Base-by-base conservation (phyloP, 2,113 vertebrate genomes). In the Guaruba guarouba region DNA sequence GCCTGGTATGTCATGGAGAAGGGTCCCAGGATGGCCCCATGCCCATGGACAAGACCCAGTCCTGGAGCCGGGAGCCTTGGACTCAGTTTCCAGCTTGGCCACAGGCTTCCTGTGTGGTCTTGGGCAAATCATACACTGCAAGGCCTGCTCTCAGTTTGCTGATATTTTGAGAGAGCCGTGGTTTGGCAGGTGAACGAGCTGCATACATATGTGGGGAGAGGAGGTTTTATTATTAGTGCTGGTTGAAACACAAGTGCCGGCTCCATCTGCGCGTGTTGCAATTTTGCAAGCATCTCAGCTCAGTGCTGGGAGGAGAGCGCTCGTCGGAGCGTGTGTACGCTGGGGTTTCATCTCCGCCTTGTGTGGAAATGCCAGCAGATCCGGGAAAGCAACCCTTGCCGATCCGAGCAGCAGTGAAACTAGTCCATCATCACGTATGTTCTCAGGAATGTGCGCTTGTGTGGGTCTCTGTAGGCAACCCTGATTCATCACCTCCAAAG, bases 401-500 rank as follows among this genome's bases (percentile, higher is more conserved):
- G 52, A 74, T 89, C 59, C 4, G 16, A 86, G 83, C 61, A 22
- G 84, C 87, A 11, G 14, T 76, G 94, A 92, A 95, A 48, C 49
- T 8, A 84, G 79, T 93, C 94, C 93, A 73, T 96, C 96, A 95
- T 93, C 97, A 93, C 76, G 70, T 94, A 92, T 28, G 29, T 51
- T n/a, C 95, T 96, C 90, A 95, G 97, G 97, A 97, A 97, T 97
- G 97, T 1, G 70, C 17, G 24, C 88, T 88, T 71, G 91, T 91
- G 95, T 88, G 88, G 94, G 95, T 96, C 95, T 93, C 92, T 93
- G 90, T 15, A 93, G 95, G 92, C 92, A 88, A 77, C 75, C 93
- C 94, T 93, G 97, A 97, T 97, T 97, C 95, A 97, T 97, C 96
- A 94, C 92, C 95, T 97, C 89, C 85, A 95, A 91, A 94, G 91